phyloP scores from a whole-genome alignment of 2,888 invertebrate species.

The Tetragnatha montana region DNA sequence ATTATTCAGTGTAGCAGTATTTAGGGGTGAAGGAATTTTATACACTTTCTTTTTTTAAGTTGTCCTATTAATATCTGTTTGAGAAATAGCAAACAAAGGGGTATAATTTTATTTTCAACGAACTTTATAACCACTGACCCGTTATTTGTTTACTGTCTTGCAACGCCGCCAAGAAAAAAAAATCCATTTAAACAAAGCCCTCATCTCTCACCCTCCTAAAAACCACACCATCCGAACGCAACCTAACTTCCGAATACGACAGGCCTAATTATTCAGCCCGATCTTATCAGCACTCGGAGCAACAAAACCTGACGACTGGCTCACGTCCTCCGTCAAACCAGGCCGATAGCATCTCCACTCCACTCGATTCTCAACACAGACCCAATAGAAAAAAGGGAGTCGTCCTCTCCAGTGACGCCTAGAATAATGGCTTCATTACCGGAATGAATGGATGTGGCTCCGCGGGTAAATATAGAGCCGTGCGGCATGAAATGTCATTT shows the following conservation, averaged over 20 bases:
- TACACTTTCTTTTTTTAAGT: too few species aligned
- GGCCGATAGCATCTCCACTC: background rate
- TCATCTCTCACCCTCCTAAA: background rate
- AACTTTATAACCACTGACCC: too few species aligned
- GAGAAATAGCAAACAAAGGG: too few species aligned
- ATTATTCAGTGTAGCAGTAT: too few species aligned
- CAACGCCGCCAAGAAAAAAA: too few species aligned
- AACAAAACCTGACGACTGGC: background rate
- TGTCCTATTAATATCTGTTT: too few species aligned
- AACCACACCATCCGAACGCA: background rate
- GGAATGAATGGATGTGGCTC: background rate
- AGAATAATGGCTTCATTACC: background rate
- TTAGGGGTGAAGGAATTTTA: too few species aligned
- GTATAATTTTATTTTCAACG: too few species aligned
- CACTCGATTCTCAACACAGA: background rate
- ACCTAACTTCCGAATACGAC: background rate
- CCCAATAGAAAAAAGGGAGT: background rate
- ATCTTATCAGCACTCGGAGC: background rate
- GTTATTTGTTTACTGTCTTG: too few species aligned
- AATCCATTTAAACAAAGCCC: background rate
- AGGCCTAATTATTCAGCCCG: background rate
- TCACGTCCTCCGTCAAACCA: background rate
- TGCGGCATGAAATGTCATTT: background rate
- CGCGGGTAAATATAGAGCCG: background rate
- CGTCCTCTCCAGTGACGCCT: background rate